phyloP scores from a whole-genome alignment of 2,888 invertebrate species.

The Cheiracanthium punctorium region DNA sequence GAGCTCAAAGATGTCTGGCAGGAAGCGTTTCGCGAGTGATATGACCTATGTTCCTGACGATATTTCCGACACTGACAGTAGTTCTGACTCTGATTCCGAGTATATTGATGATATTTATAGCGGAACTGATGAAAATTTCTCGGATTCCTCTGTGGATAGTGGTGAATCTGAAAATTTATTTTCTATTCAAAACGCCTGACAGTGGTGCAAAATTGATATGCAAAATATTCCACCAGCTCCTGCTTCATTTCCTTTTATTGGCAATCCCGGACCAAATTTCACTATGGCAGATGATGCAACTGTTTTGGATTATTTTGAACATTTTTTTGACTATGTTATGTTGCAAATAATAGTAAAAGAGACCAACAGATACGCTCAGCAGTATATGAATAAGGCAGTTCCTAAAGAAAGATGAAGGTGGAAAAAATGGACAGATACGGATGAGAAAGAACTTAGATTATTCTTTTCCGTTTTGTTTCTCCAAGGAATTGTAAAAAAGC shows the following conservation, averaged over 20 bases:
- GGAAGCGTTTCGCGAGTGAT: constrained; percentile 5
- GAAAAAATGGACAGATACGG: constrained; percentile 5
- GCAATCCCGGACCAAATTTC: constrained; percentile 19
- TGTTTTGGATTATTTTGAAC: constrained; percentile 10
- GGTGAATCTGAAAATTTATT: constrained; percentile 13
- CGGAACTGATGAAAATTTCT: constrained; percentile 12
- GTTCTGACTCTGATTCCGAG: constrained; percentile 22
- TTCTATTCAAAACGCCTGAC: background rate
- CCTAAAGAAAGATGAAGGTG: background rate
- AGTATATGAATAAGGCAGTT: constrained; percentile 4
- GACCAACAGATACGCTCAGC: constrained; percentile 25
- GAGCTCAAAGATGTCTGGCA: constrained; percentile 6
- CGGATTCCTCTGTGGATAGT: constrained; percentile 12
- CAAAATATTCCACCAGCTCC: background rate
- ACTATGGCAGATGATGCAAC: background rate
- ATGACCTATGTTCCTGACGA: background rate
- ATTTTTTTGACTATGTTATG: constrained; percentile 24
- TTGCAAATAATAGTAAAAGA: background rate
- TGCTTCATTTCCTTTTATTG: constrained; percentile 37
- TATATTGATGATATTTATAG: constrained; percentile 2
- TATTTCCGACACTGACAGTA: constrained; percentile 13
- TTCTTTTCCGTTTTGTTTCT: background rate
- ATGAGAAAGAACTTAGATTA: constrained; percentile 1
- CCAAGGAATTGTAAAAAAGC: background rate
- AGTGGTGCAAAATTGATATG: constrained; percentile 14